Percentiles rank a stretch among this genome's conserved stretches.
These are phyloP conservation scores for Ichneumoninae sp. DNA, from an alignment of 2,888 invertebrate genomes.

Conservation along the genomic window DNA sequence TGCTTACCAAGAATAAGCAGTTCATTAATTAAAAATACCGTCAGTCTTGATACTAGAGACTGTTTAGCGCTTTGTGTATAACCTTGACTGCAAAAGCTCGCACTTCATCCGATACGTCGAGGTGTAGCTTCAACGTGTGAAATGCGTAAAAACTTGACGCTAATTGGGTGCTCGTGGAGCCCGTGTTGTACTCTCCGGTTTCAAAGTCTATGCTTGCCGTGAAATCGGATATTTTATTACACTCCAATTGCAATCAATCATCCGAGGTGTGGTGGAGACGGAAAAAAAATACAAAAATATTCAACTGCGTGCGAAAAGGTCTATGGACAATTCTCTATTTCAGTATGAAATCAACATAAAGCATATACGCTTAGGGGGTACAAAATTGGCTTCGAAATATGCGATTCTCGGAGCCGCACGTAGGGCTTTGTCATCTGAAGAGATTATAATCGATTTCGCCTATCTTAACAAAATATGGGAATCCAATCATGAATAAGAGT, in stretches of 20 bases:
- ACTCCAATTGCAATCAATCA: conserved; percentile 40
- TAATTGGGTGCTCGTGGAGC: conserved; percentile 16
- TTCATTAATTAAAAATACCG: neutral
- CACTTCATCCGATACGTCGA: neutral
- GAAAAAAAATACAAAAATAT: neutral
- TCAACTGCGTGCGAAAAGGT: neutral
- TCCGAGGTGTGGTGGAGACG: conserved; percentile 20
- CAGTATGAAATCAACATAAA: neutral
- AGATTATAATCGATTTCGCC: too few species aligned
- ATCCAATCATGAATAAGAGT: too few species aligned
- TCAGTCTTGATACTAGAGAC: neutral
- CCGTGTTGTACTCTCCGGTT: conserved; percentile 12
- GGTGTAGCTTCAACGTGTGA: neutral
- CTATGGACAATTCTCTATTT: neutral
- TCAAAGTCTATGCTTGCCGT: conserved; percentile 8
- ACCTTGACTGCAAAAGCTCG: neutral
- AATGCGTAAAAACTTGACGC: conserved; percentile 35
- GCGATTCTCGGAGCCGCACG: neutral
- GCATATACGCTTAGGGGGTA: neutral
- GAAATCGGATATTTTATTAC: conserved; percentile 49
- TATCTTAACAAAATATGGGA: too few species aligned
- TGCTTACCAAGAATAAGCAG: neutral
- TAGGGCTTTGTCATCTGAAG: neutral
- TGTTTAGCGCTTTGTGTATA: neutral
- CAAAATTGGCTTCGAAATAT: neutral